Base-by-base conservation (phyloP, 1,140 invertebrate species). In the Drosophila kanapiae region DNA sequence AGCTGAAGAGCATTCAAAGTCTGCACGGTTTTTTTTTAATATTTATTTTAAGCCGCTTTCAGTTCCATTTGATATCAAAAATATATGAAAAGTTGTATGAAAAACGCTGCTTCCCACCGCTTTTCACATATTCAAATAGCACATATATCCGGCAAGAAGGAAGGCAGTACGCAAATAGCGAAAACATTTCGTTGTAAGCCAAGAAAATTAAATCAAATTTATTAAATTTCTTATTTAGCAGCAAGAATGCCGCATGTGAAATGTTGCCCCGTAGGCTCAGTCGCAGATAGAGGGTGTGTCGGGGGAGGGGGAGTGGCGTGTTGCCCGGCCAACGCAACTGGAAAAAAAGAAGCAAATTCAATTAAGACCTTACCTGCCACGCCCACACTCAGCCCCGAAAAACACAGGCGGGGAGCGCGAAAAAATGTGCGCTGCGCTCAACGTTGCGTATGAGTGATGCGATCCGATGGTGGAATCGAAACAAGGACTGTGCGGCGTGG, bases 281-380 rank as follows among this genome's bases (percentile, higher is more conserved):
- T 8, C 7, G 31, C 31, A 6, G 14, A 40, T 2, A 7, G 38
- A 40, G 38, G 11, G 5, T 13, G 37, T 31, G 5, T 31, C 7
- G 23, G 3, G 14, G 6, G 1, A 5, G 42, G 0, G 13, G 38
- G 16, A 1, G 42, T 0, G 40, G 53, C 31, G 48, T 59, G 80
- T 82, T 82, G 45, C 82, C 77, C 9, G 42, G 82, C 77, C 77
- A 84, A 84, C 82, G 74, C 63, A 48, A 48, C 70, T 38, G 42
- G 62, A 58, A 59, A 70, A 62, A 78, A 60, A 70, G 59, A 78
- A 57, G 45, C 48, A 69, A 86, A 85, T 85, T 86, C 69, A 85
- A 85, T 85, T 86, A 85, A 86, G 82, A 71, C 75, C 62, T 74
- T 85, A 75, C 82, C 82, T 86, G 74, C 60, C 80, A 49, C 75